Conservation (phyloP, 2,797 vertebrate species). For the Anabas testudineus region DNA sequence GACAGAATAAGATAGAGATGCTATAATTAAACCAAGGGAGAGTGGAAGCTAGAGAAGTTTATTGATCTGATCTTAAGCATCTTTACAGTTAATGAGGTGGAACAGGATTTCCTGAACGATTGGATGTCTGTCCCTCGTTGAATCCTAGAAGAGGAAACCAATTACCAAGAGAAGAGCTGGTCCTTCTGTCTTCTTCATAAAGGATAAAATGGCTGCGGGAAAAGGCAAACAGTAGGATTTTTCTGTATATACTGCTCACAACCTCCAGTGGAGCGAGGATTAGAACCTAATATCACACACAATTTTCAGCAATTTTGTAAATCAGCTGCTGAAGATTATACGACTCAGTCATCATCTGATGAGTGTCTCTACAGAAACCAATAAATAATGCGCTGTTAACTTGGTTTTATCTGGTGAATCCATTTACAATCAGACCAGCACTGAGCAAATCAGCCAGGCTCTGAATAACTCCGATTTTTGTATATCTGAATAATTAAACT, state of each 20-base stretch:
- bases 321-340: background rate
- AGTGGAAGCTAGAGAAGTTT: slow-evolving; percentile 22
- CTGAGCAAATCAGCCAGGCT: slow-evolving; percentile 32
- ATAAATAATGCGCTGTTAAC: slow-evolving; percentile 33
- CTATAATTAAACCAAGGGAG: slow-evolving; percentile 40
- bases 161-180: background rate
- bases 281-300: background rate
- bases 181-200: background rate
- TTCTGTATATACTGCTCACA: slow-evolving; percentile 5
- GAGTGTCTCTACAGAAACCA: slow-evolving; percentile 6
- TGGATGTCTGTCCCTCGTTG: background rate
- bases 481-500: slow-evolving; percentile 46
- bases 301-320: slow-evolving; percentile 5
- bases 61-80: slow-evolving; percentile 48
- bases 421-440: slow-evolving; percentile 45
- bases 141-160: background rate
- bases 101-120: slow-evolving; percentile 2
- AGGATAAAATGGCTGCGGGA: background rate
- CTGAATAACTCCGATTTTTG: slow-evolving; percentile 58
- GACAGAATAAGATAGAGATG: background rate
- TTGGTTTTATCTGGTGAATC: slow-evolving; percentile 38
- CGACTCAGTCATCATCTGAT: slow-evolving; percentile 2
- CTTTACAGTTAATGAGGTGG: slow-evolving; percentile 22
- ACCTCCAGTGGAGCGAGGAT: background rate
- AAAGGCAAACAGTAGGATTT: slow-evolving; percentile 28